Base-by-base conservation (phyloP, 1,140 invertebrate genomes). In the Holotrichia oblita region DNA sequence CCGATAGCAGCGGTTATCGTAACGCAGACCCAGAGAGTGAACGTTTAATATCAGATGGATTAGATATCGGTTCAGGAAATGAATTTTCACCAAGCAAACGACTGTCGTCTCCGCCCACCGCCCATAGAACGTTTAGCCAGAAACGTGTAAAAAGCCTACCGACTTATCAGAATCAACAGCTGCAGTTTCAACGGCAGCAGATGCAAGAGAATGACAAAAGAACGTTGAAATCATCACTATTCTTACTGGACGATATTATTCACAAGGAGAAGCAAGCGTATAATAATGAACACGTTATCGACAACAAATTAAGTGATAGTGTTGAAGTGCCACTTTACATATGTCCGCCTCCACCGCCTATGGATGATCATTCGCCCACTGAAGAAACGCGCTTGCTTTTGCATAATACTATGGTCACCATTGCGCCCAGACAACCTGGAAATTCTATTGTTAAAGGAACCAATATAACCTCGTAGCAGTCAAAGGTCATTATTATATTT, bases 11-110 rank as follows among this genome's bases (percentile, higher is more conserved):
- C 82, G 88, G 87, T 75, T 84, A 77, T 44, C 83, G 84, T 78
- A 86, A 86, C 81, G 86, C 87, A 73, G 90, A 93, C 85, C 93
- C 93, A 27, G 94, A 95, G 86, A 94, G 92, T 77, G 94, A 95
- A 86, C 91, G 94, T 81, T 89, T 95, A 41, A 92, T 95, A 79
- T 89, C 91, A 9, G 93, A 94, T 83, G 81, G 78, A 78, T 84
- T 79, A 82, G 85, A 82, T 80, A 84, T 78, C 55, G 83, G 44
- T 80, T 85, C 79, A 2, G 81, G 79, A 82, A 85, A 84, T 41
- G 88, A 89, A 77, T 88, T 87, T 79, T 87, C 85, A 7, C 88
- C 89, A 22, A 87, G 84, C 22, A 85, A 85, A 78, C 85, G 84
- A 64, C 72, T 84, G 42, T 83, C 87, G 4, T 86, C 85, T 0